phyloP scores from a whole-genome alignment of 2,113 vertebrate genomes.

The Aegotheles bennettii region DNA sequence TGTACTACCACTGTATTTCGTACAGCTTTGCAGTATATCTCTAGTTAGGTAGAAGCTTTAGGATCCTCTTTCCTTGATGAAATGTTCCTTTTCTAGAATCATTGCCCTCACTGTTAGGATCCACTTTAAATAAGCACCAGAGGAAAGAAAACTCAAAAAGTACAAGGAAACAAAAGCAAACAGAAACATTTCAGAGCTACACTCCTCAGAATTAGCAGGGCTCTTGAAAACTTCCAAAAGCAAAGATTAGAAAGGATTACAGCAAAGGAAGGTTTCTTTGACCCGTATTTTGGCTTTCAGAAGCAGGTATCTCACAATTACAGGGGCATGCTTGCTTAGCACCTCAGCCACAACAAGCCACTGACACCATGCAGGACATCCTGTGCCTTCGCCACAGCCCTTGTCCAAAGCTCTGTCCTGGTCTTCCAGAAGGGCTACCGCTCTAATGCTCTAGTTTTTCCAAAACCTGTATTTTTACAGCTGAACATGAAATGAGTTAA shows the following conservation, averaged over 20 bases:
- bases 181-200: neutral
- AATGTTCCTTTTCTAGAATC: neutral
- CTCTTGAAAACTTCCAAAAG: neutral
- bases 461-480: neutral
- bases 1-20: neutral
- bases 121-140: neutral
- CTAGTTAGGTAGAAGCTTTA: neutral
- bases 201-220: neutral
- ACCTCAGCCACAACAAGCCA: neutral
- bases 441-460: neutral
- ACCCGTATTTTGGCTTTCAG: neutral
- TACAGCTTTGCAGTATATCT: neutral
- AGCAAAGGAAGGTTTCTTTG: neutral
- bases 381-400: neutral
- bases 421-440: neutral
- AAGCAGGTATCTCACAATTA: neutral
- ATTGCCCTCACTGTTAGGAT: neutral
- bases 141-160: neutral
- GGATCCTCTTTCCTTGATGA: neutral
- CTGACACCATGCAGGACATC: neutral
- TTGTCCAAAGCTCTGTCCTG: neutral
- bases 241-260: neutral
- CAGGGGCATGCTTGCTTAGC: neutral
- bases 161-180: neutral
- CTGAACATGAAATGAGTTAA: constrained; percentile 4